Conservation (phyloP, 2,113 vertebrate genomes). For the Formicarius rufipectus region DNA sequence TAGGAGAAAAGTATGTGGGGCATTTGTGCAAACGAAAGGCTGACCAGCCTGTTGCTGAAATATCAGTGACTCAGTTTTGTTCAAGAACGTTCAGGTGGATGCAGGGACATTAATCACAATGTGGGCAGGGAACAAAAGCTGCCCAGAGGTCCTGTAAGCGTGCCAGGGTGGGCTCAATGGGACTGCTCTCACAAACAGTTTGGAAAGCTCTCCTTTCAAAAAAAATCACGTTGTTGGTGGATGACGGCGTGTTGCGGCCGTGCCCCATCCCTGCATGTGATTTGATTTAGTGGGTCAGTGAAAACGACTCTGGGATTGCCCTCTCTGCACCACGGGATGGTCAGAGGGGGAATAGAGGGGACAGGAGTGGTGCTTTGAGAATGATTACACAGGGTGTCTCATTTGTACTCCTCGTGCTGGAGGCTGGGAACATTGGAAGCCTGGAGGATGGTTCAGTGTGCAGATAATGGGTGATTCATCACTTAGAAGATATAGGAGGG, state of each 20-base stretch:
- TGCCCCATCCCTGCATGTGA: slow-evolving; percentile 18
- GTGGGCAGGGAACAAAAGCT: slow-evolving; percentile 9
- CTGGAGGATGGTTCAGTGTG: not conserved
- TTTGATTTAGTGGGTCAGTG: slow-evolving; percentile 44
- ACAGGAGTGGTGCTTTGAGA: not conserved
- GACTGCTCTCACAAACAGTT: slow-evolving; percentile 42
- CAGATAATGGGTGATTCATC: not conserved
- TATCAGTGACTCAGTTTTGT: not conserved
- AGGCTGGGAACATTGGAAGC: not conserved
- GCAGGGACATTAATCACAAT: not conserved
- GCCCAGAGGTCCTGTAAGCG: not conserved
- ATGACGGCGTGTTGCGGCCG: not conserved
- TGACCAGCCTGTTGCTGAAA: not conserved
- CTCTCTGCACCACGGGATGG: not conserved
- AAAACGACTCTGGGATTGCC: not conserved
- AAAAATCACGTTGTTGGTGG: not conserved
- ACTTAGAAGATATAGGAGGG: not conserved
- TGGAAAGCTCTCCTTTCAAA: slow-evolving; percentile 44
- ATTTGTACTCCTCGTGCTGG: not conserved
- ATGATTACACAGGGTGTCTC: not conserved
- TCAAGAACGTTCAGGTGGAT: slow-evolving; percentile 37
- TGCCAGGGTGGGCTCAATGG: slow-evolving; percentile 30
- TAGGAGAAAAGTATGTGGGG: not conserved
- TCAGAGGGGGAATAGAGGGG: not conserved
- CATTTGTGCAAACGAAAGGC: not conserved